Evolutionary conservation across 2,113 vertebrate genomes (phyloP).

Genomic region (Haemorhous mexicanus): DNA sequence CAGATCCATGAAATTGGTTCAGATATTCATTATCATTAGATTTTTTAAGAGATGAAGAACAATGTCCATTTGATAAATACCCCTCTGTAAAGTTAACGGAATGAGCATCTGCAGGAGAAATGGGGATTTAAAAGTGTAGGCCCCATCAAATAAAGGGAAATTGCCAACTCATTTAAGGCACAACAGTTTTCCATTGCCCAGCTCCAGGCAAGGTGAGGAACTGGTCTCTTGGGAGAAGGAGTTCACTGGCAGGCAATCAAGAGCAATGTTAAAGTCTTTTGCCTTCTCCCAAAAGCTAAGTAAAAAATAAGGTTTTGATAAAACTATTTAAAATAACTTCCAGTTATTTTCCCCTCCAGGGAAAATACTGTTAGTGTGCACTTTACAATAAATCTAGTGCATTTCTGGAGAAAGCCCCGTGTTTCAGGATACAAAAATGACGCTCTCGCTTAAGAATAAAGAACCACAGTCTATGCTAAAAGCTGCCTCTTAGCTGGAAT

Average conservation of each 20-base stretch:
- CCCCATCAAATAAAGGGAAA: not conserved
- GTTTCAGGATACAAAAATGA: not conserved
- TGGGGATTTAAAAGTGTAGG: not conserved
- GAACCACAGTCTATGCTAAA: not conserved
- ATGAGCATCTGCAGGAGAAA: not conserved
- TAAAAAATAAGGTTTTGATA: not conserved
- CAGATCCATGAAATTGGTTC: not conserved
- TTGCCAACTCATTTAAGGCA: not conserved
- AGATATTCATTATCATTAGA: not conserved
- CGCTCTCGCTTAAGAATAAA: not conserved
- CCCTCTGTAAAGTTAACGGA: not conserved
- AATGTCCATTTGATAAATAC: not conserved
- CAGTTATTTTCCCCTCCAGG: not conserved
- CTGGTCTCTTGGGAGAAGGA: not conserved
- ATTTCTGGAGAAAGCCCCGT: not conserved
- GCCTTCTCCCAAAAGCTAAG: not conserved
- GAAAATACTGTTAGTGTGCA: not conserved
- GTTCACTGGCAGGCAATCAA: not conserved
- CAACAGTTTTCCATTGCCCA: not conserved
- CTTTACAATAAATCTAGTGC: not conserved
- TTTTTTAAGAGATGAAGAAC: not conserved
- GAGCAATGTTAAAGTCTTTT: not conserved
- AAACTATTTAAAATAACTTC: not conserved
- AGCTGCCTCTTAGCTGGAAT: not conserved
- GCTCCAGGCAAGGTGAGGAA: not conserved